phyloP scores from a whole-genome alignment of 2,888 invertebrate species.

The Resseliella maxima region DNA sequence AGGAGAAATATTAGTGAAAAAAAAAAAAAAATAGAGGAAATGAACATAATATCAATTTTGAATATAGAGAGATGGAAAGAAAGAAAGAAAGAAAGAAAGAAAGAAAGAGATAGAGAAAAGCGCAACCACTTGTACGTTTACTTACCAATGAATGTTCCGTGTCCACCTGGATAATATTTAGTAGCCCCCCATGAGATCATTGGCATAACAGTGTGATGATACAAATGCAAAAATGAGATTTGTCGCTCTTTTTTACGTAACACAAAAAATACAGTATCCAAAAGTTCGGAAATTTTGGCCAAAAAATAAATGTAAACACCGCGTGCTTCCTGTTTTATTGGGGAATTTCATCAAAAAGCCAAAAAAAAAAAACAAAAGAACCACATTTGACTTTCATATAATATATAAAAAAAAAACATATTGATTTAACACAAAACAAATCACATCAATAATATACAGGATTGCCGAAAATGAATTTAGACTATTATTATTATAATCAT shows the following conservation, averaged over 20 bases:
- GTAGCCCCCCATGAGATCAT: conserved; percentile 66
- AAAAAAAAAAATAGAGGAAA: conserved; percentile 63
- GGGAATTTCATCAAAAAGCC: not conserved
- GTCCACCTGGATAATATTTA: conserved; percentile 77
- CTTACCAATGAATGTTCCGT: conserved; percentile 83
- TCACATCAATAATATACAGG: no score
- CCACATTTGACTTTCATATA: no score
- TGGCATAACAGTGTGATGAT: conserved; percentile 96
- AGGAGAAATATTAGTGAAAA: not conserved
- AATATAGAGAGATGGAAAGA: not conserved
- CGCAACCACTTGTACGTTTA: not conserved
- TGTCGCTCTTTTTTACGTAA: conserved; percentile 91
- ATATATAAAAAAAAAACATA: no score
- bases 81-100: not conserved
- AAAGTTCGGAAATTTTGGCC: conserved; percentile 88
- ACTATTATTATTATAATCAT: no score
- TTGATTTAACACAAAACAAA: no score
- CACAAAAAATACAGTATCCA: conserved; percentile 94
- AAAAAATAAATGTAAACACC: conserved; percentile 88
- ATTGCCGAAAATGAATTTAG: no score
- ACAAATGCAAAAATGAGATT: conserved; percentile 89
- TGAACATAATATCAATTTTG: not conserved
- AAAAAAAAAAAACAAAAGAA: not conserved
- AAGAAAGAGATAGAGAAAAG: not conserved
- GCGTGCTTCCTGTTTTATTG: conserved; percentile 71